These are phyloP conservation scores for Arenicola marina DNA, from an alignment of 2,888 invertebrate species.

Conservation along the genomic window DNA sequence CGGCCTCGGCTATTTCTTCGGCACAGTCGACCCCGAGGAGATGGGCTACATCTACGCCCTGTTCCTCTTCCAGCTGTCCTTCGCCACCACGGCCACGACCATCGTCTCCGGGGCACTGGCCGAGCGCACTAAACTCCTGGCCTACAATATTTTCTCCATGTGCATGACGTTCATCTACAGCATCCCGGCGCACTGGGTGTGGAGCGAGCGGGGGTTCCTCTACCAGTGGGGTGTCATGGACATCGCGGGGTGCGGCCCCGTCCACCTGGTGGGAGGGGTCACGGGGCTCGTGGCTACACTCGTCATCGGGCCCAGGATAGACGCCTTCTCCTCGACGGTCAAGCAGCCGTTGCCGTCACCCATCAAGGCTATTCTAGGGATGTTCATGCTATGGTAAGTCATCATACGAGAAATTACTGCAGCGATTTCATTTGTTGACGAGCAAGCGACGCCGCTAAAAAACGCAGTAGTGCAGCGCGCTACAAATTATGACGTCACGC, in stretches of 20 bases:
- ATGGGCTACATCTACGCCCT: slow-evolving; percentile 19
- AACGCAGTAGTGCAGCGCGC: too few relatives aligned
- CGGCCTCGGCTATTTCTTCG: slow-evolving; percentile 49
- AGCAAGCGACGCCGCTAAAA: too few relatives aligned
- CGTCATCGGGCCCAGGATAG: slow-evolving; percentile 85
- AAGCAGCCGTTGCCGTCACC: slow-evolving; percentile 27
- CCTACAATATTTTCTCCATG: slow-evolving; percentile 53
- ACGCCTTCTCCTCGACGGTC: slow-evolving; percentile 63
- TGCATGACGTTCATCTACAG: slow-evolving; percentile 61
- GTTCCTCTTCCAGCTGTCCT: slow-evolving; percentile 65
- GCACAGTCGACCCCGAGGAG: slow-evolving; percentile 52
- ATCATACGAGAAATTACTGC: too few relatives aligned
- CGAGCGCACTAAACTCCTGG: slow-evolving; percentile 49
- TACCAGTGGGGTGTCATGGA: slow-evolving; percentile 32
- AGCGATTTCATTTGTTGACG: too few relatives aligned
- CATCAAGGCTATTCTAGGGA: slow-evolving; percentile 42
- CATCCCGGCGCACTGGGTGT: slow-evolving; percentile 50
- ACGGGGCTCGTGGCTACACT: slow-evolving; percentile 84
- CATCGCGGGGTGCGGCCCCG: slow-evolving; percentile 33
- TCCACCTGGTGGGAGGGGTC: slow-evolving; percentile 69
- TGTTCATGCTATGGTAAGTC: slow-evolving; percentile 47
- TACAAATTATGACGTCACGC: too few relatives aligned
- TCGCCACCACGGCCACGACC: slow-evolving; percentile 77
- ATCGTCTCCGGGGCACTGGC: slow-evolving; percentile 57
- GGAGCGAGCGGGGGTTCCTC: slow-evolving; percentile 42